Percentiles rank a stretch among this genome's conserved stretches.
These are phyloP conservation scores for Nestor notabilis DNA, from an alignment of 2,113 vertebrate species.

Conservation along the genomic window DNA sequence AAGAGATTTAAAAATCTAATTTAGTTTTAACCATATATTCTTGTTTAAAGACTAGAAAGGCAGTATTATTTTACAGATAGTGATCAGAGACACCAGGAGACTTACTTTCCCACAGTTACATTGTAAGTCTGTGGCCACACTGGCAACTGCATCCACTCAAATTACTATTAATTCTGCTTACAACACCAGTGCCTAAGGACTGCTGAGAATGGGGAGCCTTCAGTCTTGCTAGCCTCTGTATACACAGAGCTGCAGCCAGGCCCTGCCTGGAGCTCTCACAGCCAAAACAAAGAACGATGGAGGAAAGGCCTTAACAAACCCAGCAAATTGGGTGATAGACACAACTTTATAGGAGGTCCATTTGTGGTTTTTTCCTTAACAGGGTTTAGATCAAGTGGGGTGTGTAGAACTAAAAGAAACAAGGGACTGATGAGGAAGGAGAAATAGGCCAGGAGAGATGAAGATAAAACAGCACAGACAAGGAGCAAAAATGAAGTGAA, in stretches of 20 bases:
- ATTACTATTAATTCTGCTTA: slow-evolving; percentile 4
- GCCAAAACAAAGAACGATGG: neutral
- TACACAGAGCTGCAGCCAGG: neutral
- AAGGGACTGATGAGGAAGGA: neutral
- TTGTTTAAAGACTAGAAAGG: neutral
- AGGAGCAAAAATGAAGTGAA: slow-evolving; percentile 32
- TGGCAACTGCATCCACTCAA: neutral
- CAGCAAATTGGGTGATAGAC: neutral
- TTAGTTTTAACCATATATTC: neutral
- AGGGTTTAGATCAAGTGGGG: neutral
- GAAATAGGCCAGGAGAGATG: neutral
- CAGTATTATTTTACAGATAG: slow-evolving; percentile 14
- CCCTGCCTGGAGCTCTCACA: neutral
- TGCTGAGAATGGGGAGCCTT: neutral
- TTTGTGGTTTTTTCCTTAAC: neutral
- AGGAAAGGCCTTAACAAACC: neutral
- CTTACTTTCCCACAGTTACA: neutral
- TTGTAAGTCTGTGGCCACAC: neutral
- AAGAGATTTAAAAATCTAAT: neutral
- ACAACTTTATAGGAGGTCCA: neutral
- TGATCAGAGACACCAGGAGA: neutral
- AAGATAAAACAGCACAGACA: neutral
- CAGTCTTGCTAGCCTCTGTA: neutral
- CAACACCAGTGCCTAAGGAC: neutral
- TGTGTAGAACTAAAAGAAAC: neutral